Evolutionary conservation across 2,113 vertebrate species (phyloP).

Genomic region (Budorcas taxicolor): DNA sequence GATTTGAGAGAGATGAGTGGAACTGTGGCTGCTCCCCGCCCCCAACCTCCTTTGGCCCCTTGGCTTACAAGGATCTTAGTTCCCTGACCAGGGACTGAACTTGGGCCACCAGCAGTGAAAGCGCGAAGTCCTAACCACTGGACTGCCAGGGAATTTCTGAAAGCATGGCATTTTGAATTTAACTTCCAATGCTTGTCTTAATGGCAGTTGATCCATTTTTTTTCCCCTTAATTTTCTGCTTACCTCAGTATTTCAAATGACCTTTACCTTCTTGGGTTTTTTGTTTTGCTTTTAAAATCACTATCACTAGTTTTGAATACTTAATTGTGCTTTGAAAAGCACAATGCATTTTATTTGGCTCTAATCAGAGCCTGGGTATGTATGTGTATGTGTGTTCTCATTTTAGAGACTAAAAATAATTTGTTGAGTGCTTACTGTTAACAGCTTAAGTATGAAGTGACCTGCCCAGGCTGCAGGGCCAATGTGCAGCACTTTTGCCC

Average conservation of each 20-base stretch:
- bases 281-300: background rate
- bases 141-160: background rate
- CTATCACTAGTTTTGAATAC: background rate
- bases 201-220: background rate
- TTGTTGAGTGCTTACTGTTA: background rate
- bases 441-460: background rate
- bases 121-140: background rate
- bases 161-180: background rate
- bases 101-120: background rate
- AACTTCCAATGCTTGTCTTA: background rate
- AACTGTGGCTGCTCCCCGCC: background rate
- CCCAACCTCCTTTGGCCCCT: background rate
- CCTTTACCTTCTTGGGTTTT: background rate
- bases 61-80: background rate
- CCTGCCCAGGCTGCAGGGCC: background rate
- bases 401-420: background rate
- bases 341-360: background rate
- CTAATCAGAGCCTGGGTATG: background rate
- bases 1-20: background rate
- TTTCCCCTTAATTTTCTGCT: background rate
- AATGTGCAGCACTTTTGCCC: background rate
- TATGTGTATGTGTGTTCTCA: background rate
- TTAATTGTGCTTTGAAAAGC: background rate
- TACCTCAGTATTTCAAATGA: background rate
- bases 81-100: background rate